A percentile compares a stretch with the other conserved stretches of the same genome.
Conservation (phyloP, 2,888 invertebrate species). For the Andrena dorsata region DNA sequence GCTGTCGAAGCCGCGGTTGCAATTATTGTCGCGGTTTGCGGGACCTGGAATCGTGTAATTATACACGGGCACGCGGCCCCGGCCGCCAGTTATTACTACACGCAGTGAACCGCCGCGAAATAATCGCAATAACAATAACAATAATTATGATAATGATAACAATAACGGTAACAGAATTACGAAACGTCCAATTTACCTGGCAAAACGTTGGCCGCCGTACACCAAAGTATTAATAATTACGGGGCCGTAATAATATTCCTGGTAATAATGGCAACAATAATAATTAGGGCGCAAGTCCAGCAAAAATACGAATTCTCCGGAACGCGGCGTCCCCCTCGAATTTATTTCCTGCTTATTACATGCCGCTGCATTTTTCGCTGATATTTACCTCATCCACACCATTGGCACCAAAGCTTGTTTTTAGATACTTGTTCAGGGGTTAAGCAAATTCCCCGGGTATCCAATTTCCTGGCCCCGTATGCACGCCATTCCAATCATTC, state of each 20-base stretch:
- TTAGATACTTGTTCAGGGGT: too few relatives aligned
- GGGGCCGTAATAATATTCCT: conserved; percentile 38
- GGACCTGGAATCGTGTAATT: conserved; percentile 39
- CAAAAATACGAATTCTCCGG: background rate
- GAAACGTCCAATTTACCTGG: conserved; percentile 58
- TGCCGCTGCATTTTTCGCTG: too few relatives aligned
- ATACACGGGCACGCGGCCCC: conserved; percentile 4
- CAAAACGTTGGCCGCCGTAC: conserved; percentile 48
- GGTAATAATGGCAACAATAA: conserved; percentile 44
- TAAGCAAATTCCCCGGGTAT: background rate
- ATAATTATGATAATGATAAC: conserved; percentile 54
- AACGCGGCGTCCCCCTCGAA: too few relatives aligned
- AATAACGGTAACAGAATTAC: conserved; percentile 58
- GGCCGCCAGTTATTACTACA: conserved; percentile 26
- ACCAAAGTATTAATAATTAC: conserved; percentile 67
- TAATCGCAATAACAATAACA: conserved; percentile 52
- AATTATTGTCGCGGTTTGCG: conserved; percentile 41
- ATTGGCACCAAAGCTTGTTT: too few relatives aligned
- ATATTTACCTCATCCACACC: too few relatives aligned
- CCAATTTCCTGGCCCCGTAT: background rate
- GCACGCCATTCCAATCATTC: background rate
- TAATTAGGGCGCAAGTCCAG: conserved; percentile 27
- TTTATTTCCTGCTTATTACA: too few relatives aligned
- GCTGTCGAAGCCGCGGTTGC: conserved; percentile 13
- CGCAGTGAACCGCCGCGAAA: conserved; percentile 9